Base-by-base conservation (phyloP, 2,888 invertebrate species). In the Bibio marci region DNA sequence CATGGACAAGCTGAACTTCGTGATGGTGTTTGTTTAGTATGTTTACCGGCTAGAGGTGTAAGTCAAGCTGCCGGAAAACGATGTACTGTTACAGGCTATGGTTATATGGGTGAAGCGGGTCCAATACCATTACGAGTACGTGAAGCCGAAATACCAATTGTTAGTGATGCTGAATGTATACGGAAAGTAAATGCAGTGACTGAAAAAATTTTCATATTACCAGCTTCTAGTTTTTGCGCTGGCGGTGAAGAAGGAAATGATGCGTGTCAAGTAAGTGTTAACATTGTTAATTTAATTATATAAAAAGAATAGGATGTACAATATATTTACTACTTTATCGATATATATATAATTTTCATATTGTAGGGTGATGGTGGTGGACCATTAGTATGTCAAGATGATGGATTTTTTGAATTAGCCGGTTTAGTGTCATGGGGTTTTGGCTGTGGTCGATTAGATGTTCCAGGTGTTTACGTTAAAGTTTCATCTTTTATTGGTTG, bases 401-500 rank as follows among this genome's bases (percentile, higher is more conserved):
- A 88, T 54, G 90, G 88, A 1, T 87, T 86, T 65, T 92, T 81
- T 61, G 87, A 91, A 59, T 66, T 94, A 46, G 91, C 85, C 32
- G 94, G 94, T 1, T 67, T 95, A 11, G 92, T 92, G 1, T 90
- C 90, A 2, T 94, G 92, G 88, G 92, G 90, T 50, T 88, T 87
- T 57, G 87, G 87, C 47, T 91, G 91, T 58, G 91, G 91, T n/a
- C 70, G 90, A 32, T 71, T 77, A 44, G 85, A 90, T 62, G 92
- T 90, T 39, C 94, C 94, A 25, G 94, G 91, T n/a, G 92, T 94
- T 44, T 94, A 94, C 60, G 91, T 92, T 22, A 88, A 91, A 66
- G 91, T 94, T 10, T 88, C 91, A 4, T 77, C 88, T 32, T 94
- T 91, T 64, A 87, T 91, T 51, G 87, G 90, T 46, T 94, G 94